phyloP scores from a whole-genome alignment of 1,140 invertebrate species.

The Philotrypesis tridentata region DNA sequence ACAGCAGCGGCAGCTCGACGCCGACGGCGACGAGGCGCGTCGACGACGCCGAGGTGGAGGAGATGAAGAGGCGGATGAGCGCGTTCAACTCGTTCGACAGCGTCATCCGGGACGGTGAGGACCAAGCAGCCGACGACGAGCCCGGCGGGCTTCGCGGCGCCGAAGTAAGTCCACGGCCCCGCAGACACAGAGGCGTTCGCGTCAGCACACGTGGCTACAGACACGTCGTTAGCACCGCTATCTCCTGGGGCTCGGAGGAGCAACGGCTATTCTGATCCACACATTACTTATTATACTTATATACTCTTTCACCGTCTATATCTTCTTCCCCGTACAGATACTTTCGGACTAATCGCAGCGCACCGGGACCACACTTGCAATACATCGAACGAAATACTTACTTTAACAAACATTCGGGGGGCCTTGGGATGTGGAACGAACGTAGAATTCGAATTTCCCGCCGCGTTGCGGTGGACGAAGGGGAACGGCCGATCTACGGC shows the following conservation, averaged over 20 bases:
- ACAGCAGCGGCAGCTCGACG: neutral
- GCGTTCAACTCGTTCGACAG: slow-evolving; percentile 42
- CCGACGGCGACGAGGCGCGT: neutral
- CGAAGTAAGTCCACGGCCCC: slow-evolving; percentile 54
- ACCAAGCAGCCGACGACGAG: slow-evolving; percentile 30
- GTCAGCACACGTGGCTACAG: slow-evolving; percentile 55
- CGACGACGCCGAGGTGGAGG: slow-evolving; percentile 48
- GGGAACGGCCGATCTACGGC: too few relatives aligned
- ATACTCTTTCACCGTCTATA: too few relatives aligned
- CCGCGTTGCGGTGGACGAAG: too few relatives aligned
- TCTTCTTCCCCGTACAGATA: too few relatives aligned
- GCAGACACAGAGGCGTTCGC: slow-evolving; percentile 45
- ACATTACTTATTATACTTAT: too few relatives aligned
- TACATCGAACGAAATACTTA: too few relatives aligned
- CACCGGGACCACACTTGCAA: too few relatives aligned
- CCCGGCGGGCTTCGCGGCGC: slow-evolving; percentile 7
- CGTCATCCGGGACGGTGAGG: slow-evolving; percentile 15
- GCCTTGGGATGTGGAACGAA: too few relatives aligned
- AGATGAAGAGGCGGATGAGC: slow-evolving; percentile 45
- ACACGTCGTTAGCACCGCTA: slow-evolving; percentile 54
- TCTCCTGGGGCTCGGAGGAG: slow-evolving; percentile 61
- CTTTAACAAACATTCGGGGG: too few relatives aligned
- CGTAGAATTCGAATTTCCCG: too few relatives aligned
- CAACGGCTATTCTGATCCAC: slow-evolving; percentile 45
- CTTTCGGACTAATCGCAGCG: too few relatives aligned